Evolutionary conservation across 2,797 vertebrate species (phyloP), one percentile per base, ranked within the genome.

Genomic region (Coccyzus lansbergi): DNA sequence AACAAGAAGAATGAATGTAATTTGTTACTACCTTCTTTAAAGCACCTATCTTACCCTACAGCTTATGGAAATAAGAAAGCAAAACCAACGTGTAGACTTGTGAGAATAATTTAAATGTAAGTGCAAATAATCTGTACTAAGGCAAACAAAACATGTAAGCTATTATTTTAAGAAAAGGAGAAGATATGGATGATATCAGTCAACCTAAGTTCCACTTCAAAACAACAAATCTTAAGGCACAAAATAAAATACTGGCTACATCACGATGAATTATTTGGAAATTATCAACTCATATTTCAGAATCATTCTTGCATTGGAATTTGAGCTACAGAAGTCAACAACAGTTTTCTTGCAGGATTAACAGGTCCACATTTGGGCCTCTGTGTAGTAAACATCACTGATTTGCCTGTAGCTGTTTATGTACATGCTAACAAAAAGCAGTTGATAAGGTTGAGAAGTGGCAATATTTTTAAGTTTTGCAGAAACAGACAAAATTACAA

Each of bases 11-110:
- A 90, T 21, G 14, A 95, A 88, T 12, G 29, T 72, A 88, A 88
- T 90, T 87, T 84, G 84, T 92, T 88, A 91, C 86, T 65, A 90
- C 33, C 24, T 72, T 64, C 51, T 88, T 86, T 67, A 82, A 92
- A 74, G 81, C 0, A 0, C 15, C 53, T 74, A 29, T 36, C 56
- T 86, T 60, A 49, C 72, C 26, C 59, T 60, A 22, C 26, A 86
- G 46, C 19, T 88, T 74, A 82, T 5, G 46, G 68, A 86, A 94
- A 78, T 42, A 94, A 58, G 15, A 83, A 78, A 84, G 58, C 25
- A 88, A 84, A 24, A 85, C 78, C 94, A 64, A 24, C 7, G 85
- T 4, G 8, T 15, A 74, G 31, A 2, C 11, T 26, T 82, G 6
- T 49, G 74, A 83, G 20, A 83, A 63, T 31, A 83, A 83, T 33